Evolutionary conservation across 2,113 vertebrate species (phyloP).

Genomic region (Stigmatopora argus): DNA sequence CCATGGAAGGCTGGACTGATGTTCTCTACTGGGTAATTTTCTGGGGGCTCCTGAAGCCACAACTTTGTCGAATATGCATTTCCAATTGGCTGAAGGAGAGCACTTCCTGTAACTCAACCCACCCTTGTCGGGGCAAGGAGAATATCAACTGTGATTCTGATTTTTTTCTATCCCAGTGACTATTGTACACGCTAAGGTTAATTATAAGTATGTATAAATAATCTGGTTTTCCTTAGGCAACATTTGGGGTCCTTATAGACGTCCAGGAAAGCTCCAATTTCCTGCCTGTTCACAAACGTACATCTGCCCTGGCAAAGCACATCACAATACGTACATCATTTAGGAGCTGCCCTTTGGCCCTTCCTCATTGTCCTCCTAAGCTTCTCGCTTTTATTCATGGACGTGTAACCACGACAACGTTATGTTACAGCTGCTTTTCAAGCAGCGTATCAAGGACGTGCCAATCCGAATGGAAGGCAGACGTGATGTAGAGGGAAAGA

Average conservation of each 20-base stretch:
- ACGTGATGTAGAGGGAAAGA: neutral
- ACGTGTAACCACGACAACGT: conserved; percentile 59
- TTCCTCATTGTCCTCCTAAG: conserved; percentile 6
- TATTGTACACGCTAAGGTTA: too few relatives aligned
- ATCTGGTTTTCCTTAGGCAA: too few relatives aligned
- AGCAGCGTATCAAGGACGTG: conserved; percentile 14
- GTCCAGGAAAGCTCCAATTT: too few relatives aligned
- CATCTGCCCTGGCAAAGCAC: neutral
- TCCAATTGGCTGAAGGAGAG: too few relatives aligned
- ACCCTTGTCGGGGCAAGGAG: too few relatives aligned
- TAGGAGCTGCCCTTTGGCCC: conserved; percentile 22
- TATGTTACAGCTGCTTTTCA: conserved; percentile 27
- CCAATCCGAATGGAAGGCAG: conserved; percentile 6
- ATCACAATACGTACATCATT: conserved; percentile 20
- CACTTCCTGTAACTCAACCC: neutral
- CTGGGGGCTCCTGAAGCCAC: too few relatives aligned
- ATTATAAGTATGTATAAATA: too few relatives aligned
- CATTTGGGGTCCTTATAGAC: too few relatives aligned
- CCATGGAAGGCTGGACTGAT: conserved; percentile 99
- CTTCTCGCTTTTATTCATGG: conserved; percentile 18
- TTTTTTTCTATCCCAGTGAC: too few relatives aligned
- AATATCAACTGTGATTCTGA: too few relatives aligned
- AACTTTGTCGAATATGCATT: too few relatives aligned
- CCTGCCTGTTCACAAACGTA: neutral
- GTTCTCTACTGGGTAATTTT: conserved; percentile 92